A percentile compares a stretch with the other conserved stretches of the same genome.
Conservation (phyloP, 1,140 invertebrate genomes). For the Drosophila novamexicana region DNA sequence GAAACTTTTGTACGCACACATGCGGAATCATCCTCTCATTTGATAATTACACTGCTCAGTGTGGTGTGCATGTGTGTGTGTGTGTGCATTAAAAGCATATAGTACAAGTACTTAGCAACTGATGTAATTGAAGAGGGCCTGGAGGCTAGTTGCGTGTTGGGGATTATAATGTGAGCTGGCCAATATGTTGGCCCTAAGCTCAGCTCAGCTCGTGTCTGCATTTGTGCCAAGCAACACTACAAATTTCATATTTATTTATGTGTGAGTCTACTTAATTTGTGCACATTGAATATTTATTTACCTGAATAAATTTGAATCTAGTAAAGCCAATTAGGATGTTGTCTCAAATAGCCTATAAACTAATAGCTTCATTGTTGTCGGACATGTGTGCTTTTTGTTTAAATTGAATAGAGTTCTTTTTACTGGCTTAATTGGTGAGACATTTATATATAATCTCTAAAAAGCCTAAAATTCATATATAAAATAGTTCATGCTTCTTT, state of each 20-base stretch:
- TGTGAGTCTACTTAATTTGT: constrained; percentile 5
- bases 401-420: too few species aligned
- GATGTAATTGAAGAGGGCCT: background rate
- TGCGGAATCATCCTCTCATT: constrained; percentile 20
- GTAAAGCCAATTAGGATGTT: background rate
- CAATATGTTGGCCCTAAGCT: constrained; percentile 15
- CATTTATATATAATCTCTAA: too few species aligned
- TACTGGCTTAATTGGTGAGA: too few species aligned
- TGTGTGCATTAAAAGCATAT: background rate
- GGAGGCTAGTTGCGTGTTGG: background rate
- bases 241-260: constrained; percentile 1
- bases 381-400: background rate
- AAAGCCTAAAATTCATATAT: too few species aligned
- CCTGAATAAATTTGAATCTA: background rate
- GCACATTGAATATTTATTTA: background rate
- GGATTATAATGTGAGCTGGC: constrained; percentile 3
- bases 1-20: constrained; percentile 19
- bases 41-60: constrained; percentile 12
- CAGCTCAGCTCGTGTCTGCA: background rate
- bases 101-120: background rate
- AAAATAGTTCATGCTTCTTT: too few species aligned
- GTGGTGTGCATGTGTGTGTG: background rate
- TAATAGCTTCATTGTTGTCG: background rate
- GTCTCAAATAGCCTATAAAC: background rate
- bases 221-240: background rate